Evolutionary conservation across 2,888 invertebrate genomes (phyloP).

Genomic region (Priocnemis perturbator): DNA sequence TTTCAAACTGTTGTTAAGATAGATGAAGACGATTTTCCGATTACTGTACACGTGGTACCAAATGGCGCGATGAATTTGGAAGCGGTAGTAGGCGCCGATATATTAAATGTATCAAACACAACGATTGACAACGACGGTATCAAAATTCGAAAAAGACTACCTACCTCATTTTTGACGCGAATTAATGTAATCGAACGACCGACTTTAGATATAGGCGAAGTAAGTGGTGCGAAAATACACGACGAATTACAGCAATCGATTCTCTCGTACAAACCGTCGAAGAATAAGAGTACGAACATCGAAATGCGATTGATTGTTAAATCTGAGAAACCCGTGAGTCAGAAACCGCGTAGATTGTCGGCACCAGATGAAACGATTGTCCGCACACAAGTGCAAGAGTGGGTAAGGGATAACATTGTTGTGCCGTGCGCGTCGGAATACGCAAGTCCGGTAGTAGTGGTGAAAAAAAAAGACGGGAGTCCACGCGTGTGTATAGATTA

Average conservation of each 20-base stretch:
- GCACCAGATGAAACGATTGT: background rate
- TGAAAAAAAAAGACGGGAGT: background rate
- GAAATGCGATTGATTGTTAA: background rate
- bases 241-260: too few species aligned
- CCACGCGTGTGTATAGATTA: background rate
- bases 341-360: background rate
- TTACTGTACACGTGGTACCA: slow-evolving; percentile 30
- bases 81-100: slow-evolving; percentile 33
- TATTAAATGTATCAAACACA: slow-evolving; percentile 22
- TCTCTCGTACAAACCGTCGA: too few species aligned
- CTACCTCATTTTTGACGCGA: too few species aligned
- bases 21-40: slow-evolving; percentile 23
- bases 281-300: too few species aligned
- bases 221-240: too few species aligned
- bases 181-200: too few species aligned
- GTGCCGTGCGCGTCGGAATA: background rate
- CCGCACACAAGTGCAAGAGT: background rate
- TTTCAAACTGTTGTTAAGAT: slow-evolving; percentile 10
- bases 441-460: background rate
- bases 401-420: background rate
- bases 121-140: background rate
- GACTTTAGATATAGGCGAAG: too few species aligned
- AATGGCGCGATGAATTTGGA: slow-evolving; percentile 23
- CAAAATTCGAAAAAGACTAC: background rate
- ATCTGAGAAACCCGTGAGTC: background rate